Base-by-base conservation (phyloP, 2,113 vertebrate species). In the Silurus asotus region DNA sequence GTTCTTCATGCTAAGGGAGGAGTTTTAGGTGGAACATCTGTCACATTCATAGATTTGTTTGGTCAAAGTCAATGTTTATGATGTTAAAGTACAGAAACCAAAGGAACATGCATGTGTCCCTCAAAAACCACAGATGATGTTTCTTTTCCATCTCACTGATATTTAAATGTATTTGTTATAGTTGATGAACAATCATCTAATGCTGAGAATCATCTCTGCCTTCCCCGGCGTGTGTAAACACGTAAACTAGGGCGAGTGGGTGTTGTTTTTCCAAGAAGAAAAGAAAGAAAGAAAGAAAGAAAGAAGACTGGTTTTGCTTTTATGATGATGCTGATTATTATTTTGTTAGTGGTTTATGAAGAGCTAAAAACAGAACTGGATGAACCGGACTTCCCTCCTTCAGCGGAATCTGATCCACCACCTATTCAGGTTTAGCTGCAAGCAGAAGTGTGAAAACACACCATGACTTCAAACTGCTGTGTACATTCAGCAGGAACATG, bases 281-380 rank as follows among this genome's bases (percentile, higher is more conserved):
- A 37, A 37, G 28, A 37, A 37, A 37, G 28, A 37, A 37, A 37
- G 28, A 9, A 7, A 77, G 13, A 13, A 77, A 15, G 75, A 55
- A 25, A 15, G 75, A 55, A 25, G 15, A 15, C 25, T 3, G 23
- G 49, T 77, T 25, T 0, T 56, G 7, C 15, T 78, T 5, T 58
- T 19, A 37, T 53, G 25, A 56, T 56, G 55, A 1, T 56, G 13
- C 8, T 56, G 55, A 25, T 79, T 28, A 56, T 15, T 2, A 19
- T 78, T 10, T 25, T 45, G 76, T 79, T 17, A 37, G 0, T 10
- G n/a, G 55, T 5, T 45, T 37, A 59, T 56, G 20, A 37, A 45
- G 53, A 5, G 53, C n/a, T 78, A 28, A 77, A 77, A 59, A 55
- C 3, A 79, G 76, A 58, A 79, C 76, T 28, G 76, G 76, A 59